Base-by-base conservation (phyloP, 2,797 vertebrate genomes). In the Sebastolobus alascanus region DNA sequence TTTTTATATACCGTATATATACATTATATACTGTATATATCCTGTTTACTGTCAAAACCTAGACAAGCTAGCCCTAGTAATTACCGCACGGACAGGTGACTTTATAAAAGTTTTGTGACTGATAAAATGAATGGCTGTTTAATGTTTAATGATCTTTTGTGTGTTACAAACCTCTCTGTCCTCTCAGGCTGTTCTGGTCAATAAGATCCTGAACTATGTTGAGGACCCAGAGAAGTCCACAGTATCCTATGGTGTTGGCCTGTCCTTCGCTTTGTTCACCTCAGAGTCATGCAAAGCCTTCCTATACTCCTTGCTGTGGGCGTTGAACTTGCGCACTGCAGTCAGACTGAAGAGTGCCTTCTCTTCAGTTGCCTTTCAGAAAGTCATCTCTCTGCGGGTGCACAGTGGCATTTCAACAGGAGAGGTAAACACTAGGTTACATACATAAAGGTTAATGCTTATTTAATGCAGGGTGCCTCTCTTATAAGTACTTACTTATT, bases 281-380 rank as follows among this genome's bases (percentile, higher is more conserved):
- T 58, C 95, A 0, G 96, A 97, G 84, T 93, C 96, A 73, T 52
- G 65, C 63, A 97, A 97, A 87, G 91, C 90, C 5, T 85, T 95
- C 78, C 87, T 96, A 1, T 75, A 94, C 43, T 94, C 96, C 0
- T 61, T 96, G 22, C 50, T 96, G 22, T 97, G 96, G 96, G 96
- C 96, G 0, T 0, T 97, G 18, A 97, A 96, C 85, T 88, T 97
- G 65, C 93, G 95, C 38, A 96, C 95, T 0, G 96, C 89, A 0
- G 93, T 96, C 81, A 85, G 96, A 55, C 6, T 96, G 61, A 97
- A 97, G 89, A 95, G 95, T 3, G 96, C 96, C 1, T 90, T 95
- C 83, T 94, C 94, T 29, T 80, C 93, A 0, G 25, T 96, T 61
- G 96, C 95, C 63, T 97, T 96, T 5, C 89, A 94, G 84, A 96